These are phyloP conservation scores for Chirona hameri DNA, from an alignment of 2,888 invertebrate genomes.

Conservation along the genomic window DNA sequence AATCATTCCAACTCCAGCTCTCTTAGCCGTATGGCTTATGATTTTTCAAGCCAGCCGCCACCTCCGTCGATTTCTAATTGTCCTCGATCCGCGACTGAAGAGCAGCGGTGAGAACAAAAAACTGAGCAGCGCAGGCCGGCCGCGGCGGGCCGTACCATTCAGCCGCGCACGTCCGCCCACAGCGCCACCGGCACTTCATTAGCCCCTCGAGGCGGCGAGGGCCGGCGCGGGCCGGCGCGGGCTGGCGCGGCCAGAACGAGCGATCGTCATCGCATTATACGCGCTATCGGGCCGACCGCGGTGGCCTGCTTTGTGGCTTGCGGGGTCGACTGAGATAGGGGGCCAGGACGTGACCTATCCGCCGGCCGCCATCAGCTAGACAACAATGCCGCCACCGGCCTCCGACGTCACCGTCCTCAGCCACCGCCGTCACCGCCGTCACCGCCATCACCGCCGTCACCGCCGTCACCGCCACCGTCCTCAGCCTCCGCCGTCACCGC, in stretches of 20 bases:
- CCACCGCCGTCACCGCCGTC: too few species aligned
- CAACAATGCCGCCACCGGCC: neutral
- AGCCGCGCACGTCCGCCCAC: slow-evolving; percentile 3
- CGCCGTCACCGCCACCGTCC: too few species aligned
- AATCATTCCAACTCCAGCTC: neutral
- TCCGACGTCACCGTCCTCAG: neutral
- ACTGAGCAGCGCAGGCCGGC: neutral
- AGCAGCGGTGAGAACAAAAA: neutral
- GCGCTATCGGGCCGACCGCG: neutral
- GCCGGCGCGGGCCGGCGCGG: neutral
- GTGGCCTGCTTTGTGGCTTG: neutral
- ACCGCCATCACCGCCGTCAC: too few species aligned
- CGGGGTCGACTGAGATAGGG: neutral
- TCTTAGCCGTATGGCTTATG: neutral
- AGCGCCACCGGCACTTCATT: neutral
- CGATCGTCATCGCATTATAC: neutral
- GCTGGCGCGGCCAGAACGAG: neutral
- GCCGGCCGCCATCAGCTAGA: neutral
- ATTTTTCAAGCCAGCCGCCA: neutral
- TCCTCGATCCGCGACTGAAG: neutral
- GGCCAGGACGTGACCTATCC: slow-evolving; percentile 1
- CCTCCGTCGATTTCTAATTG: neutral
- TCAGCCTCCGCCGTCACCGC: too few species aligned
- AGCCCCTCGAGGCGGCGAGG: neutral
- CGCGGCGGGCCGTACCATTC: neutral